Base-by-base conservation (phyloP, 2,113 vertebrate genomes). In the Castor canadensis region DNA sequence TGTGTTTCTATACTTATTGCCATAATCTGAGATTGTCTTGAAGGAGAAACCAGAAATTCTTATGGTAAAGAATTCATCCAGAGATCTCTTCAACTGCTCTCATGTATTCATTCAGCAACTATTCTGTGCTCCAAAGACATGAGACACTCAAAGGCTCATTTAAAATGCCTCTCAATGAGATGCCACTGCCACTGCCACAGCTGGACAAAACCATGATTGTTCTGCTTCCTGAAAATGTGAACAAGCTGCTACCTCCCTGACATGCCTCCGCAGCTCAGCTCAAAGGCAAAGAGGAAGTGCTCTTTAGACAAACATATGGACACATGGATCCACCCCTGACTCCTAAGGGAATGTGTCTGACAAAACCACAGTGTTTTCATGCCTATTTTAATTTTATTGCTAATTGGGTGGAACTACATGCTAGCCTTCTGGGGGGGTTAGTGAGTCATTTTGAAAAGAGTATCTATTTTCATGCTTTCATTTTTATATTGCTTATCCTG, bases 401-500 rank as follows among this genome's bases (percentile, higher is more conserved):
- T 47, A 35, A 3, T 1, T 22, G 83, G 49, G 32, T 9, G 87
- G 83, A 85, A 67, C 58, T 20, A 60, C 73, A 58, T 72, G 72
- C 77, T 72, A 32, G 62, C 47, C n/a, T 76, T 64, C 88, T 40
- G 32, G 64, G 60, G 69, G 32, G 56, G 40, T 71, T 43, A 45
- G 45, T 80, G 24, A 81, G 88, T 71, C 64, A 28, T 79, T 86
- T 47, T 28, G 72, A 40, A 75, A 94, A 80, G 92, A 96, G 15
- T 86, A 60, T 47, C 69, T 56, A 26, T 62, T 30, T 79, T 54
- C 76, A 45, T 28, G 60, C 20, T 94, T 77, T 81, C 66, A 49
- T 64, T 96, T 87, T 67, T 35, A 16, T 1, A 1, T 1, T 60
- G 84, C 92, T 96, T 82, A 92, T 75, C 66, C 91, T 86, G 95